Base-by-base conservation (phyloP, 35 echinoderm and acorn worm genomes). In the Heliocidaris tuberculata region DNA sequence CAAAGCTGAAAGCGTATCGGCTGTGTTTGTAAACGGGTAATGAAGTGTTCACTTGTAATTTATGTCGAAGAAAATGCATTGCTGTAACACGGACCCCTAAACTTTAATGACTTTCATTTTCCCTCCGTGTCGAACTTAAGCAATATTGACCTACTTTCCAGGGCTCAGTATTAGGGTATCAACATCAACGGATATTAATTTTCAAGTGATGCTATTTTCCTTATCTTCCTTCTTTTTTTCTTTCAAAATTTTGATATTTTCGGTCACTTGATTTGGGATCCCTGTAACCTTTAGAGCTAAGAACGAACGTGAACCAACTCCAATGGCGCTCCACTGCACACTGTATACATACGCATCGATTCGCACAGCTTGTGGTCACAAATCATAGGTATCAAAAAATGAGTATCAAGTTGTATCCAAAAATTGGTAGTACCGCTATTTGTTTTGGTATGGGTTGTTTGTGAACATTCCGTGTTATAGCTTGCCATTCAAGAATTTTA, bases 131-230 rank as follows among this genome's bases (percentile, higher is more conserved):
- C 65, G 65, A 78, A 78, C 65, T 78, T n/a, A 8, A n/a, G 21
- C 4, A 27, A 27, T 19, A 24, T n/a, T 78, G 65, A 78, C 65
- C 65, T 19, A 78, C 19, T 78, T 78, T 78, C 65, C 65, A 7
- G 65, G 27, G 0, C 8, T 7, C 7, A 7, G 65, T 24, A 78
- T 78, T 78, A 78, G 17, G 65, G 27, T 7, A n/a, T 78, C 65
- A 78, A 78, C 65, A n/a, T 78, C 65, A 78, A 78, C 65, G 65
- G 65, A 78, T 78, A 78, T 78, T 78, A 78, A 78, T 78, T 78
- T 78, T 24, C 21, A 78, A 21, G 65, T 56, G 52, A 56, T 56
- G 52, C 52, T 13, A 56, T 56, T 56, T 56, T 8, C 0, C 8
- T n/a, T n/a, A 29, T 78, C 27, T 78, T 78, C 52, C 15, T 56